A percentile compares a stretch with the other conserved stretches of the same genome.
Conservation (phyloP, 2,888 invertebrate species). For the Acanthacorydalis orientalis region DNA sequence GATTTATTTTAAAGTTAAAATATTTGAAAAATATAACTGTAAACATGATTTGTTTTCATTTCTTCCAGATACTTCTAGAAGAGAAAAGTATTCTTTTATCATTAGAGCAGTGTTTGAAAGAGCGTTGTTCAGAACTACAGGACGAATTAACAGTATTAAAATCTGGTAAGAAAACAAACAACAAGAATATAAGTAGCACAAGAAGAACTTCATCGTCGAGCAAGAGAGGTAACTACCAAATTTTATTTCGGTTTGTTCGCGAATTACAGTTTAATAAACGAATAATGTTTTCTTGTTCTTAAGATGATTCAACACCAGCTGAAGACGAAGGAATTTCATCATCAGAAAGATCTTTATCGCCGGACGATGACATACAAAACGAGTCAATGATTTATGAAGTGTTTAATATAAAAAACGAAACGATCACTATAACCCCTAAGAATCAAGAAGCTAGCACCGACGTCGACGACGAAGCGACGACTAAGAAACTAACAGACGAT, state of each 20-base stretch:
- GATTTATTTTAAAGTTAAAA: too few species aligned
- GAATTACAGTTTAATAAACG: not conserved
- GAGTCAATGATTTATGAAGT: slow-evolving; percentile 44
- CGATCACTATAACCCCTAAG: slow-evolving; percentile 25
- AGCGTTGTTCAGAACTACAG: slow-evolving; percentile 58
- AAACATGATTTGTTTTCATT: not conserved
- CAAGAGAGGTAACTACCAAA: slow-evolving; percentile 27
- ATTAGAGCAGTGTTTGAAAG: slow-evolving; percentile 56
- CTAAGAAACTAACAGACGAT: slow-evolving; percentile 33
- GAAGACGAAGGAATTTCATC: slow-evolving; percentile 83
- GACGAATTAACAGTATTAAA: slow-evolving; percentile 47
- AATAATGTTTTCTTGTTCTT: slow-evolving; percentile 13
- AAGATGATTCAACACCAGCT: slow-evolving; percentile 55
- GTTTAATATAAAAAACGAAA: slow-evolving; percentile 39
- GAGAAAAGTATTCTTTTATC: slow-evolving; percentile 58
- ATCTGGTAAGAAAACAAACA: slow-evolving; percentile 32
- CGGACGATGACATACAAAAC: slow-evolving; percentile 45
- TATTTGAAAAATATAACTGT: too few species aligned
- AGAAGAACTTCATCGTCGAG: slow-evolving; percentile 31
- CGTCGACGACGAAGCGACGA: slow-evolving; percentile 9
- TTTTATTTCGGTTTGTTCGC: too few species aligned
- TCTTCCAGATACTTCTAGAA: slow-evolving; percentile 49
- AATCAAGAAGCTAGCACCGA: slow-evolving; percentile 15
- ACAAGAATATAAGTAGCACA: slow-evolving; percentile 20
- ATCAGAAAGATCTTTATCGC: slow-evolving; percentile 61